Evolutionary conservation across 1,140 invertebrate genomes (phyloP).

Genomic region (Euura saliciscinereae): DNA sequence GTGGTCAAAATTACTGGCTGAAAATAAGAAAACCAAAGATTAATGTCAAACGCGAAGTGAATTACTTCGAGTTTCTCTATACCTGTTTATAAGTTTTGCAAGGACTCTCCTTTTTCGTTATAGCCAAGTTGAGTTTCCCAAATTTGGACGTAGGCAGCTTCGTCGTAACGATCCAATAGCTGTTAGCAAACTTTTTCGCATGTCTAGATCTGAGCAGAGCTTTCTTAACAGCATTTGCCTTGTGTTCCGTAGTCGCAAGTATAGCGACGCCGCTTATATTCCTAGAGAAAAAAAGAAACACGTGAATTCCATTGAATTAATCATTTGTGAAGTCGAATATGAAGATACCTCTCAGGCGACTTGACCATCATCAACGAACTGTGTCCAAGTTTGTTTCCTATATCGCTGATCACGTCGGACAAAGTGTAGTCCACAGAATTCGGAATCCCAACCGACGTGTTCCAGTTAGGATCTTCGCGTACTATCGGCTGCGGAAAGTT

Average conservation of each 20-base stretch:
- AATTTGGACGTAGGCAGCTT: constrained; percentile 33
- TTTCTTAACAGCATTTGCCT: constrained; percentile 20
- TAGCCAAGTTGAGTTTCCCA: constrained; percentile 30
- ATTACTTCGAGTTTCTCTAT: not conserved
- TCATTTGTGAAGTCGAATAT: not conserved
- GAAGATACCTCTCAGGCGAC: constrained; percentile 48
- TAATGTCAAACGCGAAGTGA: constrained; percentile 6
- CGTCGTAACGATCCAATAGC: constrained; percentile 45
- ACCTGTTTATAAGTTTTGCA: constrained; percentile 21
- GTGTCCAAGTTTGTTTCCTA: constrained; percentile 41
- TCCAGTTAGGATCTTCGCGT: not conserved
- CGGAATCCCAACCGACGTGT: constrained; percentile 19
- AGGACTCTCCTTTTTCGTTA: constrained; percentile 21
- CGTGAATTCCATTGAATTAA: not conserved
- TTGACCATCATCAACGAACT: constrained; percentile 35
- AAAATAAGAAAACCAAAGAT: constrained; percentile 26
- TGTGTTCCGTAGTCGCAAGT: constrained; percentile 28
- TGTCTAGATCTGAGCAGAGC: constrained; percentile 17
- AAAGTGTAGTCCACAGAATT: constrained; percentile 38
- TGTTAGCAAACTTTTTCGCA: constrained; percentile 23
- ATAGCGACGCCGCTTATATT: constrained; percentile 43
- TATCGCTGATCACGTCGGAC: constrained; percentile 35
- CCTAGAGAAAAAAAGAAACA: constrained; percentile 26
- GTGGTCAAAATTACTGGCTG: constrained; percentile 34
- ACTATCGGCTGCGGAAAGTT: not conserved